Evolutionary conservation across 2,113 vertebrate species (phyloP).

Genomic region (Ellobius talpinus): DNA sequence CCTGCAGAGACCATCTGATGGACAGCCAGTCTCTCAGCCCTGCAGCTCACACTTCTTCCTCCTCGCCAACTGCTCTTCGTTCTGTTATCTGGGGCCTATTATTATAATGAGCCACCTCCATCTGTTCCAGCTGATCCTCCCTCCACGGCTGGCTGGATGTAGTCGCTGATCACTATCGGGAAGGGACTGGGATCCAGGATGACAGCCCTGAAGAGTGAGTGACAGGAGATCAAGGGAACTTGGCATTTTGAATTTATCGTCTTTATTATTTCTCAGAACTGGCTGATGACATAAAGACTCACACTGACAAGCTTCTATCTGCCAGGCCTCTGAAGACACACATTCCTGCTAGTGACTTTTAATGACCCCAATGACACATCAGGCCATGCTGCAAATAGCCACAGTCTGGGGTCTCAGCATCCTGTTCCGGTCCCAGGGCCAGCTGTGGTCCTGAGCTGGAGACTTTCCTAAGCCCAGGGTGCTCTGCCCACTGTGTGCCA

Average conservation of each 20-base stretch:
- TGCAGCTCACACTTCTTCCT: not conserved
- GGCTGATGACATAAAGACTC: constrained; percentile 63
- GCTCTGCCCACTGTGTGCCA: not conserved
- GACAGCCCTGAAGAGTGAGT: constrained; percentile 37
- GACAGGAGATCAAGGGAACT: constrained; percentile 63
- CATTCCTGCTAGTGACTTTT: constrained; percentile 58
- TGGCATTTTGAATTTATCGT: not conserved
- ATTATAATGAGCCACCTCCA: not conserved
- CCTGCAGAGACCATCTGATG: not conserved
- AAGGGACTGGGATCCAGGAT: constrained; percentile 24
- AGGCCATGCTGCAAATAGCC: not conserved
- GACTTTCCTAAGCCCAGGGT: not conserved
- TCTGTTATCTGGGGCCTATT: constrained; percentile 7
- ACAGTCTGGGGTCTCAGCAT: not conserved
- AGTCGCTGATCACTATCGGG: constrained; percentile 1
- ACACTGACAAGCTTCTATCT: constrained; percentile 36
- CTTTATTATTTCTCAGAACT: constrained; percentile 33
- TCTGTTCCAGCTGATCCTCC: constrained; percentile 32
- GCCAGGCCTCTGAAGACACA: constrained; percentile 13
- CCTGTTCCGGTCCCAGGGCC: not conserved
- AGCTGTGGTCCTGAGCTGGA: not conserved
- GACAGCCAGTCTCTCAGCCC: not conserved
- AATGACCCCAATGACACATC: constrained; percentile 51
- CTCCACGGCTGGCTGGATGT: not conserved
- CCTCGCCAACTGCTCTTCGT: no score